Evolutionary conservation across 2,888 invertebrate species (phyloP).

Genomic region (Ochropacha duplaris): DNA sequence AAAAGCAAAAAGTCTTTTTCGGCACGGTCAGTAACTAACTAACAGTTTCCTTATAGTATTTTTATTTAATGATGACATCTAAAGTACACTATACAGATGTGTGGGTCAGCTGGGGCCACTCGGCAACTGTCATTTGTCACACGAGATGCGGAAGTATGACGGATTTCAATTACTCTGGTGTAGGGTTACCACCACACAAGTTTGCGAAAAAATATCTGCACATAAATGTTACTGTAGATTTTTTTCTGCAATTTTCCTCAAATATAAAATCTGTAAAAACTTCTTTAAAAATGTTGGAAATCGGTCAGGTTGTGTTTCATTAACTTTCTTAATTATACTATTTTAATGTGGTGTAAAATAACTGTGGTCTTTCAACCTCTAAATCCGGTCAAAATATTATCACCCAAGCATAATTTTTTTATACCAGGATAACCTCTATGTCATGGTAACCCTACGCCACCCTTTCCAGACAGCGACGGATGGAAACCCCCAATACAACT

Average conservation of each 20-base stretch:
- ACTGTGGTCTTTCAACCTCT: no score
- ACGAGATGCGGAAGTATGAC: slow-evolving; percentile 50
- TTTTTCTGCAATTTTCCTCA: no score
- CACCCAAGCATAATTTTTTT: no score
- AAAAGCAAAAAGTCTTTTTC: no score
- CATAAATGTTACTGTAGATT: no score
- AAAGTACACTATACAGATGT: neutral
- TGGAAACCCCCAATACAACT: slow-evolving; percentile 12
- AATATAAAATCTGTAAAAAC: no score
- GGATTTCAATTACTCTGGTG: slow-evolving; percentile 61
- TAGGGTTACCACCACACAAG: neutral
- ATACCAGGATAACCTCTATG: neutral
- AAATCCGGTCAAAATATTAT: no score
- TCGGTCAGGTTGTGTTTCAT: no score
- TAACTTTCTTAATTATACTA: no score
- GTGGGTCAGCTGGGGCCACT: neutral
- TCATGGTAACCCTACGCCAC: neutral
- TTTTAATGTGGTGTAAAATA: no score
- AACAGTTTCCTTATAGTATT: neutral
- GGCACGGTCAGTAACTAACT: neutral
- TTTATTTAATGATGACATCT: neutral
- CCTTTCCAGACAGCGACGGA: slow-evolving; percentile 8
- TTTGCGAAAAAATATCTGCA: neutral
- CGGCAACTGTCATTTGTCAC: slow-evolving; percentile 57
- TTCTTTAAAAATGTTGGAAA: no score